These are phyloP conservation scores for Eptesicus fuscus DNA, from an alignment of 2,113 vertebrate species.

Conservation along the genomic window DNA sequence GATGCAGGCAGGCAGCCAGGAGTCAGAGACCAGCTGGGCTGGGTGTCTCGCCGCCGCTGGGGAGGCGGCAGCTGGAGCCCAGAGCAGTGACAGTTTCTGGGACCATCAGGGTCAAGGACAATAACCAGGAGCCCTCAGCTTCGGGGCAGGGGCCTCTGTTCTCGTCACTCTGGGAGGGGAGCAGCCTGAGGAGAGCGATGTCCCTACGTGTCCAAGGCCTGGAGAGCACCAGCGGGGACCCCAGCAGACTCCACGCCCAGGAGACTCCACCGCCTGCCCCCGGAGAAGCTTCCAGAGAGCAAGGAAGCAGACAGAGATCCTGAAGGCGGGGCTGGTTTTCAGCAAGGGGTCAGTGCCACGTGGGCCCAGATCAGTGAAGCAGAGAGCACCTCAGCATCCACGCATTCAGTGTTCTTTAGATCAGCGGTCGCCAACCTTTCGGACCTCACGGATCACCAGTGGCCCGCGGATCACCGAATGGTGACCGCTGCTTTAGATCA, in stretches of 20 bases:
- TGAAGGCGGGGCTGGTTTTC: background rate
- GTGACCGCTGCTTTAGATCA: too few species aligned
- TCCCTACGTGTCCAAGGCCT: fast-evolving
- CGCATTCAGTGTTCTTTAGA: background rate
- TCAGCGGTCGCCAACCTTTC: too few species aligned
- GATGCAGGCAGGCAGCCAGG: background rate
- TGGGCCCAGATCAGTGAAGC: background rate
- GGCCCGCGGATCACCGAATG: too few species aligned
- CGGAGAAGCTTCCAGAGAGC: background rate
- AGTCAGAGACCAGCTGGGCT: background rate
- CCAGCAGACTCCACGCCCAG: background rate
- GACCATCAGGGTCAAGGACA: fast-evolving
- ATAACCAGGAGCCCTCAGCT: too few species aligned
- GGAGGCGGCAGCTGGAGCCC: fast-evolving
- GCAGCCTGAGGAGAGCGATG: too few species aligned
- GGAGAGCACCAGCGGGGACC: background rate
- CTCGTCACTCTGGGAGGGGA: background rate
- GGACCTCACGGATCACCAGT: too few species aligned
- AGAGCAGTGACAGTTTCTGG: background rate
- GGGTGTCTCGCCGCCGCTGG: background rate
- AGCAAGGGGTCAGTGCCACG: background rate
- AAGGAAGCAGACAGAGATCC: background rate
- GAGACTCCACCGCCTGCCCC: background rate
- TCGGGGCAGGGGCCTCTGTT: background rate
- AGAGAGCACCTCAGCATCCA: fast-evolving